These are phyloP conservation scores for Callocephalon fimbriatum DNA, from an alignment of 2,113 vertebrate genomes.

Conservation along the genomic window DNA sequence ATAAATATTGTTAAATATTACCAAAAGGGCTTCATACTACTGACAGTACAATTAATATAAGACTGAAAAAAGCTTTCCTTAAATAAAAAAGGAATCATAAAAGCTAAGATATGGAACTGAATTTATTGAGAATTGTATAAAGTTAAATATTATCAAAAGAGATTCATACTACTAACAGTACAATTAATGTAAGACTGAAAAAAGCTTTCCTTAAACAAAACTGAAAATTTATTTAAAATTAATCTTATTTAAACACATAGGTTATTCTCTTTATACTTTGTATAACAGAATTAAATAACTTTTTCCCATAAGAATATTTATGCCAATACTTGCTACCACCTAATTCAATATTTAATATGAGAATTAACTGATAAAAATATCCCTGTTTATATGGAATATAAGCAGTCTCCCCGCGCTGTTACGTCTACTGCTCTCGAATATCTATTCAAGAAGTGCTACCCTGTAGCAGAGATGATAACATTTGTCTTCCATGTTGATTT, in stretches of 20 bases:
- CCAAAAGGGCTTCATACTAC: background rate
- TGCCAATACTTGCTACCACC: background rate
- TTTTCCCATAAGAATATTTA: background rate
- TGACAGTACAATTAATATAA: background rate
- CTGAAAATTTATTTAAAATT: background rate
- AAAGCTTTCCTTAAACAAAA: background rate
- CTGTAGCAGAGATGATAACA: background rate
- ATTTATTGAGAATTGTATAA: background rate
- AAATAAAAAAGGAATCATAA: background rate
- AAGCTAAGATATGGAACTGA: background rate
- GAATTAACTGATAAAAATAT: background rate
- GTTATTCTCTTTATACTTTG: background rate
- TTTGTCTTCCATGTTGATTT: background rate
- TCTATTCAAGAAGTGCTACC: background rate
- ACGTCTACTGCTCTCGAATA: background rate
- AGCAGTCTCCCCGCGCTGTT: background rate
- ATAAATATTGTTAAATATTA: background rate
- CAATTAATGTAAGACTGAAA: background rate
- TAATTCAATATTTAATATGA: background rate
- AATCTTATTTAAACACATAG: background rate
- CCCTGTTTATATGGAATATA: background rate
- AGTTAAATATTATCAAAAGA: background rate
- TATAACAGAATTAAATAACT: background rate
- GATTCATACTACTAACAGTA: background rate
- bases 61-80: background rate